Base-by-base conservation (phyloP, 2,797 vertebrate genomes). In the Moxostoma hubbsi region DNA sequence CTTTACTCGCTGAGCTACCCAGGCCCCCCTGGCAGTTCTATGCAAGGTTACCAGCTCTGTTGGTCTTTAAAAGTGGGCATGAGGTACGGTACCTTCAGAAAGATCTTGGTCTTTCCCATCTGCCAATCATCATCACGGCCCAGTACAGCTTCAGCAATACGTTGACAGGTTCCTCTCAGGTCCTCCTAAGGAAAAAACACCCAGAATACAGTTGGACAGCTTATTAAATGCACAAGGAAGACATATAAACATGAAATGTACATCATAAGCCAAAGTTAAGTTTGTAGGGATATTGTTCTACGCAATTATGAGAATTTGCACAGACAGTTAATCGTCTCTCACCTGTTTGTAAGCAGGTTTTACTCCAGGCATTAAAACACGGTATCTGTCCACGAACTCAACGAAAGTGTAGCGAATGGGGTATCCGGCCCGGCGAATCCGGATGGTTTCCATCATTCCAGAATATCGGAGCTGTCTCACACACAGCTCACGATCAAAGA, bases 391-490 rank as follows among this genome's bases (percentile, higher is more conserved):
- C 43, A 99, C 97, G 0, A 99, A 99, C 92, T 99, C 97, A 80
- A 99, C 96, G 0, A 99, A 99, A 0, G 97, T 98, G 90, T 99
- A 98, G 54, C 98, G 96, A 88, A 99, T 99, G 9, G 98, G 98
- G 82, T 99, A 99, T 5, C 97, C 98, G 0, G 97, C 97, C 0
- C 97, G 92, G 24, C 97, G 96, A 88, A 99, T 99, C 6, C 97
- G 94, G 75, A 99, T 99, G 16, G 98, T 99, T 91, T 99, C 98
- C 98, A 99, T 99, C 98, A 99, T 99, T 4, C 98, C 98, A 0
- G 97, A 99, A 85, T 99, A 99, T 36, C 98, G 92, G 85, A 99
- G 94, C 94, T 99, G 98, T 13, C 97, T 96, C 77, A 99, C 96
- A 0, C 98, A 99, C 91, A 99, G 93, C 87, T 97, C 97, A 84